Percentiles rank a stretch among this genome's conserved stretches.
These are phyloP conservation scores for Cyprinodon variegatus DNA, from an alignment of 2,113 vertebrate species.

Conservation along the genomic window DNA sequence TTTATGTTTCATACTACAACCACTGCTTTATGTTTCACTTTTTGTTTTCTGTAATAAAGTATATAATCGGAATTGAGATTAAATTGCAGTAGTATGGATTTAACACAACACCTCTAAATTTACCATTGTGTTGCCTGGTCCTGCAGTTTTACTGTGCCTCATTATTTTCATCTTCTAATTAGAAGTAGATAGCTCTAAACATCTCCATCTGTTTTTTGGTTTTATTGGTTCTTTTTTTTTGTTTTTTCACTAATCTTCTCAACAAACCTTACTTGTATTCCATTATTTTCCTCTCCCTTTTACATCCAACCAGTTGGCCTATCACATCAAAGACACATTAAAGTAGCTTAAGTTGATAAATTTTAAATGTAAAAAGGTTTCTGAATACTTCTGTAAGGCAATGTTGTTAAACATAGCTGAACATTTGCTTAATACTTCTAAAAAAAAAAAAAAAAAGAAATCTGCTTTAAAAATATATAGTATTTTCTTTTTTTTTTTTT, in stretches of 20 bases:
- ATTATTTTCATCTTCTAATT: background rate
- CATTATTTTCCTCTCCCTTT: no score
- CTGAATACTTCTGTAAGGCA: background rate
- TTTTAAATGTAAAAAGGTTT: background rate
- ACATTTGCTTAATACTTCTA: no score
- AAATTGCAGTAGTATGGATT: background rate
- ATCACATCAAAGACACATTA: background rate
- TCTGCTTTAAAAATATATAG: no score
- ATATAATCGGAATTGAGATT: no score
- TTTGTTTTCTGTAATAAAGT: no score
- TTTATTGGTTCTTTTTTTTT: no score
- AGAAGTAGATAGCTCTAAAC: background rate
- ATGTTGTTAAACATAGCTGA: background rate
- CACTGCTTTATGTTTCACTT: background rate
- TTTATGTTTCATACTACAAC: background rate
- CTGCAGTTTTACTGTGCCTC: background rate
- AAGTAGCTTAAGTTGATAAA: background rate
- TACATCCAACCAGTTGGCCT: no score
- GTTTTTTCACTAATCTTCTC: no score
- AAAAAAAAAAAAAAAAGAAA: no score
- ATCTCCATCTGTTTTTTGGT: background rate
- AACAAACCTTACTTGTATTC: no score
- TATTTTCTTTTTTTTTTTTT: background rate
- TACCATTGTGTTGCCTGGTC: background rate
- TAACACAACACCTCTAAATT: background rate